Conservation (phyloP, 30 jellyfish, hydroid and myxozoan species). For the Mastigias papua region DNA sequence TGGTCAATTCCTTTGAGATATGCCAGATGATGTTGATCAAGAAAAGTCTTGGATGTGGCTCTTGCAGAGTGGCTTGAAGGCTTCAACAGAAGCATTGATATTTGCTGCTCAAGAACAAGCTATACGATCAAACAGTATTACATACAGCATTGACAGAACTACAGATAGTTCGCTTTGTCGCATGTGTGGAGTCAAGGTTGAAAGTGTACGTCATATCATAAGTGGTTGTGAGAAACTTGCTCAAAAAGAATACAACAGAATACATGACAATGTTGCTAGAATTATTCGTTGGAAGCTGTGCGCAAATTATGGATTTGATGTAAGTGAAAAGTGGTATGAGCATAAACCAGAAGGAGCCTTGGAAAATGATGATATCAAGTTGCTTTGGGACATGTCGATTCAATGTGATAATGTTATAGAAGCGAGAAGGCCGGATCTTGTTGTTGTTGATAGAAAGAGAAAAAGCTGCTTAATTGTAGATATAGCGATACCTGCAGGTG, state of each 20-base stretch:
- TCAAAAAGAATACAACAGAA: slow-evolving; percentile 17
- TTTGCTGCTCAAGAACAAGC: too few relatives aligned
- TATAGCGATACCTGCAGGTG: too few relatives aligned
- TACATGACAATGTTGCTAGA: background rate
- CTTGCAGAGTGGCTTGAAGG: too few relatives aligned
- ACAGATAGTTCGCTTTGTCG: too few relatives aligned
- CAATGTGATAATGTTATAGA: background rate
- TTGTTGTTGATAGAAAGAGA: too few relatives aligned
- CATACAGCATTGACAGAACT: too few relatives aligned
- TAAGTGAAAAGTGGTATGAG: slow-evolving; percentile 36
- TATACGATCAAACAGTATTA: too few relatives aligned
- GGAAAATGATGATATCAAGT: background rate
- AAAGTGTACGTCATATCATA: background rate
- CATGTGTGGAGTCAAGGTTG: too few relatives aligned
- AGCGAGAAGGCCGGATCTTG: background rate
- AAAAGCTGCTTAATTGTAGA: background rate
- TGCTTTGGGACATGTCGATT: background rate
- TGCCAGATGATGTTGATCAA: too few relatives aligned
- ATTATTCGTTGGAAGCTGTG: background rate
- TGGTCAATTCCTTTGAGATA: too few relatives aligned
- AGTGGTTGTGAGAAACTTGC: slow-evolving; percentile 5
- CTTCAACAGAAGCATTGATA: too few relatives aligned
- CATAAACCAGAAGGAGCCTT: slow-evolving; percentile 32
- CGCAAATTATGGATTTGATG: background rate
- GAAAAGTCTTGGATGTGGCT: too few relatives aligned